These are phyloP conservation scores for Phanerotoma sp. DNA, from an alignment of 2,888 invertebrate species.

Conservation along the genomic window DNA sequence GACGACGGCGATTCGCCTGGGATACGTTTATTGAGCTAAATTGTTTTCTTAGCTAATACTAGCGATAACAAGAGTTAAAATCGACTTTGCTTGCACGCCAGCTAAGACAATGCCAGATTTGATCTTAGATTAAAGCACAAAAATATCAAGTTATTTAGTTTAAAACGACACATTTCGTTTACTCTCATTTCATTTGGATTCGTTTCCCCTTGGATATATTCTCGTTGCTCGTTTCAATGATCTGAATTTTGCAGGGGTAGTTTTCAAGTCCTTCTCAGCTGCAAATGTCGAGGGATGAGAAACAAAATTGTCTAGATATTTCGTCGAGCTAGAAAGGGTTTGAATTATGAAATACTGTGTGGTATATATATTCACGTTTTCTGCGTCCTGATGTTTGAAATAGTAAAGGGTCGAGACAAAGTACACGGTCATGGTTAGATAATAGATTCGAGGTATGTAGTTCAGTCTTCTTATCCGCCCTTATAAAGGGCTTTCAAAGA, in stretches of 20 bases:
- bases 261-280: constrained; percentile 3
- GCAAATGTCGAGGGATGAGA: constrained; percentile 16
- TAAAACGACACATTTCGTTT: constrained; percentile 12
- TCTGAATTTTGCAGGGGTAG: constrained; percentile 21
- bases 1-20: constrained; percentile 53
- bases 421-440: constrained; percentile 29
- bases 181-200: constrained; percentile 6
- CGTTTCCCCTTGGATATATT: neutral
- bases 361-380: constrained; percentile 3
- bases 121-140: constrained; percentile 11
- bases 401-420: constrained; percentile 25
- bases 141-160: neutral
- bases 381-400: neutral
- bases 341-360: constrained; percentile 47
- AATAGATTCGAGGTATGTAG: constrained; percentile 27
- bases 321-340: constrained; percentile 46
- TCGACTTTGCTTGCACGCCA: neutral
- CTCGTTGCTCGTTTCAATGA: constrained; percentile 17
- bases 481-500: constrained; percentile 6
- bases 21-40: constrained; percentile 58
- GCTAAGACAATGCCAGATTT: constrained; percentile 20
- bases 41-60: constrained; percentile 45
- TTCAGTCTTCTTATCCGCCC: neutral
- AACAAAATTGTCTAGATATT: constrained; percentile 34
- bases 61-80: constrained; percentile 15